A percentile compares a stretch with the other conserved stretches of the same genome.
These are phyloP conservation scores for Heliconius erato DNA, from an alignment of 2,888 invertebrate species.

Conservation along the genomic window DNA sequence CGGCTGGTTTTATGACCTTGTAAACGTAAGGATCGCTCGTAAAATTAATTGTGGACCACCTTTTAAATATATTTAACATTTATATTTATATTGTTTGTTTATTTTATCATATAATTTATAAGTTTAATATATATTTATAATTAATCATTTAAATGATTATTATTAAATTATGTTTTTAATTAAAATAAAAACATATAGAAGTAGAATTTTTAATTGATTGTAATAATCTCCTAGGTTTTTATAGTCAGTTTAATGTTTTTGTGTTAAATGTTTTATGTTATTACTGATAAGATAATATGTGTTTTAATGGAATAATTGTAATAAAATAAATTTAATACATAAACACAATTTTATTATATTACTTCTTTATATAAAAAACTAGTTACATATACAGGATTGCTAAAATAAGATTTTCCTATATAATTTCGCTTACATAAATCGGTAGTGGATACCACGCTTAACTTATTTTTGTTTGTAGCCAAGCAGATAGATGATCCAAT, in stretches of 20 bases:
- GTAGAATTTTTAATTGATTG: background rate
- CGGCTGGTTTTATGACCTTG: conserved; percentile 83
- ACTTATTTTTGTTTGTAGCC: conserved; percentile 81
- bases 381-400: background rate
- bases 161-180: background rate
- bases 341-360: background rate
- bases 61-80: conserved; percentile 45
- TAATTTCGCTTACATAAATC: conserved; percentile 39
- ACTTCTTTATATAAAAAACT: background rate
- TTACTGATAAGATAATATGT: background rate
- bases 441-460: conserved; percentile 40
- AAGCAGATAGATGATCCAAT: conserved; percentile 86
- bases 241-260: background rate
- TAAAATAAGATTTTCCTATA: conserved; percentile 17
- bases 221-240: conserved; percentile 1
- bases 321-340: background rate
- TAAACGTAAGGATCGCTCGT: conserved; percentile 82
- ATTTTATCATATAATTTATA: conserved; percentile 19
- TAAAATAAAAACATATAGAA: background rate
- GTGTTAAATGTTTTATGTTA: background rate
- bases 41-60: conserved; percentile 75
- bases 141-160: background rate
- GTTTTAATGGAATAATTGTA: background rate
- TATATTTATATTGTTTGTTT: conserved; percentile 56
- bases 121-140: background rate